phyloP scores from a whole-genome alignment of 2,113 vertebrate species.

The Mesocricetus auratus region DNA sequence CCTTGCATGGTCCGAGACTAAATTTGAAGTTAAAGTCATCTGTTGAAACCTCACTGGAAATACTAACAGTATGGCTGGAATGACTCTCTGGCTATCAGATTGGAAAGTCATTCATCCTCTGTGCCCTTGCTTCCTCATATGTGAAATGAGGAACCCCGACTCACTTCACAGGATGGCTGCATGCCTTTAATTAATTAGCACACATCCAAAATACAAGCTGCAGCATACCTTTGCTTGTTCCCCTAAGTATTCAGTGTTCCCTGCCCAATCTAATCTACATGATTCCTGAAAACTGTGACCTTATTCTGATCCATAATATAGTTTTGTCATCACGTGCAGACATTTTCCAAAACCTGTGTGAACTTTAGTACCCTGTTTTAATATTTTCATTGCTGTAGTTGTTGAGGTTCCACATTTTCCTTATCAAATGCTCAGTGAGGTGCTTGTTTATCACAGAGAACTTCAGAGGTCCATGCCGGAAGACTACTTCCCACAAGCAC shows the following conservation, averaged over 20 bases:
- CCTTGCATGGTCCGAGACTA: constrained; percentile 48
- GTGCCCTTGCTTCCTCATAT: constrained; percentile 69
- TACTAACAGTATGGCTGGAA: constrained; percentile 34
- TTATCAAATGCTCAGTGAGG: constrained; percentile 65
- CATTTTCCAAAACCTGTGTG: constrained; percentile 11
- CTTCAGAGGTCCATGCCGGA: constrained; percentile 63
- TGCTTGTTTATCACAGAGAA: constrained; percentile 70
- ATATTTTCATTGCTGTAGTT: constrained; percentile 64
- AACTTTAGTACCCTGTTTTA: constrained; percentile 68
- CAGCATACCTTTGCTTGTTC: constrained; percentile 53
- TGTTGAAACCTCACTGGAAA: constrained; percentile 65
- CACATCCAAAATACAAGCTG: constrained; percentile 64
- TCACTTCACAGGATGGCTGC: constrained; percentile 61
- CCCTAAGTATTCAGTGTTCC: not conserved
- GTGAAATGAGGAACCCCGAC: constrained; percentile 73
- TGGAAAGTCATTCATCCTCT: constrained; percentile 67
- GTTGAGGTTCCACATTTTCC: constrained; percentile 66
- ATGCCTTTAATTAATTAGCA: constrained; percentile 69
- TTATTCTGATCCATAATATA: not conserved
- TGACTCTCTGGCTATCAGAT: constrained; percentile 40
- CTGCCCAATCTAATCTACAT: constrained; percentile 21
- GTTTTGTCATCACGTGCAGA: constrained; percentile 37
- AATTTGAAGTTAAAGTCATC: constrained; percentile 70
- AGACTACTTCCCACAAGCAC: constrained; percentile 51
- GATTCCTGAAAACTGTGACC: constrained; percentile 18